phyloP scores from a whole-genome alignment of 2,113 vertebrate genomes.

The Paramormyrops kingsleyae region DNA sequence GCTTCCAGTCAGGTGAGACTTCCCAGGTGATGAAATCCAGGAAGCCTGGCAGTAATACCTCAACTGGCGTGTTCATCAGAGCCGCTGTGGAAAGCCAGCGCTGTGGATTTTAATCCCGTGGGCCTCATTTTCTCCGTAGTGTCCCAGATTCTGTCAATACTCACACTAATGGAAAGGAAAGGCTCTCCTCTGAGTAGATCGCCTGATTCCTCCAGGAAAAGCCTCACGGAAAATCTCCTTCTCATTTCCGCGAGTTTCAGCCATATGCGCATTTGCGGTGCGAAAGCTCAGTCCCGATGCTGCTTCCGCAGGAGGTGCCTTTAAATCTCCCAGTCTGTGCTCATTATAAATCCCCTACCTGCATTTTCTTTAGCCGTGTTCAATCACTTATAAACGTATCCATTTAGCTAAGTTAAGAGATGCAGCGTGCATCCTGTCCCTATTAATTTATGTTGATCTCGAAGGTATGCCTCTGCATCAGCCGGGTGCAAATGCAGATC shows the following conservation, averaged over 20 bases:
- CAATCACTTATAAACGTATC: conserved; percentile 9
- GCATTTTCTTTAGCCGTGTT: neutral
- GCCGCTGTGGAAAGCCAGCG: neutral
- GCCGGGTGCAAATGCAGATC: neutral
- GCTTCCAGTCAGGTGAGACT: neutral
- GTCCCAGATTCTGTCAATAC: neutral
- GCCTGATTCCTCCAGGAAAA: neutral
- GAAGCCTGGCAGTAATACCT: conserved; percentile 1
- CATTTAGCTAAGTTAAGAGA: conserved; percentile 11
- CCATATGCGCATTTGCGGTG: neutral
- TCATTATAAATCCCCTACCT: neutral
- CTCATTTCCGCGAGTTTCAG: neutral
- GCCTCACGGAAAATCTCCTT: neutral
- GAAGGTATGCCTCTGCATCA: conserved; percentile 1
- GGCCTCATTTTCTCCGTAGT: conserved; percentile 4
- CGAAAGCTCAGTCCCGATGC: neutral
- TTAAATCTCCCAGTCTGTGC: neutral
- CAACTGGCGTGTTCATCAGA: neutral
- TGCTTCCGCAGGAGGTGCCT: neutral
- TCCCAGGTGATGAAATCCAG: conserved; percentile 6
- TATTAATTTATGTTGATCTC: conserved; percentile 14
- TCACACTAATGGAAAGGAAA: neutral
- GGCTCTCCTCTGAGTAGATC: neutral
- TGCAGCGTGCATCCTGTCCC: neutral
- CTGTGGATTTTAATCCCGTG: neutral